Base-by-base conservation (phyloP, 2,888 invertebrate genomes). In the Parnassius mnemosyne region DNA sequence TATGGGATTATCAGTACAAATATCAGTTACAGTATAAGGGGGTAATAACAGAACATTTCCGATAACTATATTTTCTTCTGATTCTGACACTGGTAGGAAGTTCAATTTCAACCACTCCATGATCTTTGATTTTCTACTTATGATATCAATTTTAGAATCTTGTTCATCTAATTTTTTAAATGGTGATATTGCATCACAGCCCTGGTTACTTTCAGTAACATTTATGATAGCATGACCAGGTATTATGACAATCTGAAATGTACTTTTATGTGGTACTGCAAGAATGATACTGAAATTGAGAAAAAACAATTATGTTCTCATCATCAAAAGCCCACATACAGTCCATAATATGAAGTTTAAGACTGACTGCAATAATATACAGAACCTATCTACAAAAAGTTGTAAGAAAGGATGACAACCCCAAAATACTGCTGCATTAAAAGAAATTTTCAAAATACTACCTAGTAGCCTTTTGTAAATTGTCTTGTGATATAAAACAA, bases 1-100 rank as follows among this genome's bases (percentile, higher is more conserved):
- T 47, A 86, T 78, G 49, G 86, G 79, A 68, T 84, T 90, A 16
- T 84, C 83, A 13, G 89, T 82, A 73, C 84, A 85, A 64, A 90
- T 80, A 71, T 86, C 81, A 51, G 67, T 70, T 25, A 71, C 68
- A 65, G 66, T 74, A 53, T 89, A 90, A 1, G 90, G 89, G 41
- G 85, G 81, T 53, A 90, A 65, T 62, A 90, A 66, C 58, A 71
- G 74, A 1, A 82, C 82, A 79, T 79, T 81, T 3, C 85, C 85
- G 67, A 89, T 75, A 46, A 79, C 64, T 65, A 90, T 83, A 68
- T 78, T 84, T 49, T 83, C 79, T 46, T 76, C 80, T 13, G 70
- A 74, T 68, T 84, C 89, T 10, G 73, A 69, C 0, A 84, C 83
- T 47, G 85, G 79, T 53, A 90, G 65, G 54, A 84, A 70, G 67